phyloP scores from a whole-genome alignment of 2,888 invertebrate genomes.

The Ptychoptera contaminata region DNA sequence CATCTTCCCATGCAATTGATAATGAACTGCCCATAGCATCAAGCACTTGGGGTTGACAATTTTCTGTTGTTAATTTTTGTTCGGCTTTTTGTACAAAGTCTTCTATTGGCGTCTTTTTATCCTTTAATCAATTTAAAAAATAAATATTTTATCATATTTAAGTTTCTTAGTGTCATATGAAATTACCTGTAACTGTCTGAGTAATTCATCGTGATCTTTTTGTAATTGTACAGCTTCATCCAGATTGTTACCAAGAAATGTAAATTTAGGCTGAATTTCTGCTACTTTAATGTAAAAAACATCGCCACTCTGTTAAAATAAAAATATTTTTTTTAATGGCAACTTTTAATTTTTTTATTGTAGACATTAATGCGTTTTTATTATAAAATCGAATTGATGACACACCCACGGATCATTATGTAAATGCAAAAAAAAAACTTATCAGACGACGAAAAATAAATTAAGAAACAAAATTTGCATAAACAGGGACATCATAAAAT shows the following conservation, averaged over 20 bases:
- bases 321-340: conserved; percentile 1
- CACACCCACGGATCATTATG: background rate
- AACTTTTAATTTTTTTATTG: conserved; percentile 2
- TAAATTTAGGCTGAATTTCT: conserved; percentile 70
- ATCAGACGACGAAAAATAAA: background rate
- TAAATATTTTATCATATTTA: background rate
- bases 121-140: conserved; percentile 37
- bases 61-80: conserved; percentile 59
- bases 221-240: conserved; percentile 61
- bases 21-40: conserved; percentile 76
- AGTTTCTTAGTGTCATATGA: conserved; percentile 4
- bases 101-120: conserved; percentile 76
- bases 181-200: conserved; percentile 63
- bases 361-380: conserved; percentile 5
- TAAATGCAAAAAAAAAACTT: conserved; percentile 3
- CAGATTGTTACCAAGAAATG: conserved; percentile 58
- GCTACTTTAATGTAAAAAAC: conserved; percentile 71
- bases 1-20: conserved; percentile 64
- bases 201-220: conserved; percentile 66
- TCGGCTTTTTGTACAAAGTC: conserved; percentile 78
- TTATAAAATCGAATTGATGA: no score
- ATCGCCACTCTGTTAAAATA: conserved; percentile 50
- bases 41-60: conserved; percentile 62
- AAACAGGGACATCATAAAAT: no score
- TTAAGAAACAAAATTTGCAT: no score